phyloP scores from a whole-genome alignment of 2,113 vertebrate genomes.

The Macaca mulatta region DNA sequence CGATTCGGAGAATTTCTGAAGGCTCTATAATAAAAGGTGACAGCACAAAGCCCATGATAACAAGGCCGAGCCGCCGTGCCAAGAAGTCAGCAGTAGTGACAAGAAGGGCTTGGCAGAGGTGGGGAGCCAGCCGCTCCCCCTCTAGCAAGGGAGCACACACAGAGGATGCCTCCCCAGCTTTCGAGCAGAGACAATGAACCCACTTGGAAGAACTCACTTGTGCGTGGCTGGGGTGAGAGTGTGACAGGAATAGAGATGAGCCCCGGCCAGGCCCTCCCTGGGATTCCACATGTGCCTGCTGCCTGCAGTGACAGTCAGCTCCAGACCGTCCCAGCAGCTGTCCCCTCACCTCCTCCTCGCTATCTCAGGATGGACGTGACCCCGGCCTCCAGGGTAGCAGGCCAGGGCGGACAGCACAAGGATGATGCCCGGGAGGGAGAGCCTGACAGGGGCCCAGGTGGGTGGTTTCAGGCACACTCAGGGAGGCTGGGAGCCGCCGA shows the following conservation, averaged over 20 bases:
- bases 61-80: accelerated
- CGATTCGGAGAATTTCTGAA: conserved; percentile 44
- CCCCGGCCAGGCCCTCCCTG: neutral
- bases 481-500: accelerated
- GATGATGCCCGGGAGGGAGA: neutral
- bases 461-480: neutral
- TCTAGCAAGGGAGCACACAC: accelerated
- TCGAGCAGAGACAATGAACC: neutral
- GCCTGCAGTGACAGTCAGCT: neutral
- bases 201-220: neutral
- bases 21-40: conserved; percentile 67
- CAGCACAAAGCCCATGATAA: neutral
- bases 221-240: neutral
- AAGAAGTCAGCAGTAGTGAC: neutral
- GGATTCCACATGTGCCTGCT: accelerated
- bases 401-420: neutral
- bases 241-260: neutral
- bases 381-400: neutral
- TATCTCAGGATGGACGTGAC: neutral
- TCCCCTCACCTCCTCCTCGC: neutral
- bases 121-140: no score
- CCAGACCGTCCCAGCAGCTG: neutral
- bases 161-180: accelerated
- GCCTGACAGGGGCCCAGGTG: neutral
- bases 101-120: no score